These are phyloP conservation scores for Harpagifer antarcticus DNA, from an alignment of 2,797 vertebrate genomes.

Conservation along the genomic window DNA sequence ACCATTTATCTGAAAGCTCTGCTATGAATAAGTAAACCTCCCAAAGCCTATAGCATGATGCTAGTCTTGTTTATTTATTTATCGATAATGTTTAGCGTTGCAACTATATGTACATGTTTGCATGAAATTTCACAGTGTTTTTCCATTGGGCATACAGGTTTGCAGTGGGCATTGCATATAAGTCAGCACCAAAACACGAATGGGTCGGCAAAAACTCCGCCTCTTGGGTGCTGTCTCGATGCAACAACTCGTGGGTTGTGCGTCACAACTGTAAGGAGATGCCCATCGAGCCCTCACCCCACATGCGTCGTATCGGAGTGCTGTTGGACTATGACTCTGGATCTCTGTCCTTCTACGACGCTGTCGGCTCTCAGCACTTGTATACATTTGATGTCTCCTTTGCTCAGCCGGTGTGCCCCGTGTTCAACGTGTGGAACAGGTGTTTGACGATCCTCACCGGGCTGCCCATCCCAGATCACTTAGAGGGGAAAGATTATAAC, in stretches of 20 bases:
- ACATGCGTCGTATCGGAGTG: slow-evolving; percentile 93
- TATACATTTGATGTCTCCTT: slow-evolving; percentile 95
- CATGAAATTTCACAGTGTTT: neutral
- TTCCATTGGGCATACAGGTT: slow-evolving; percentile 85
- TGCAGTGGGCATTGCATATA: slow-evolving; percentile 96
- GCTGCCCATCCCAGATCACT: slow-evolving; percentile 96
- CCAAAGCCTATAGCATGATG: neutral
- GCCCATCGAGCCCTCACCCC: slow-evolving; percentile 93
- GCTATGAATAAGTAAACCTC: neutral
- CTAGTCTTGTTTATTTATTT: neutral
- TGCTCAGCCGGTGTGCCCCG: slow-evolving; percentile 95
- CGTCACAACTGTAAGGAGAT: slow-evolving; percentile 97
- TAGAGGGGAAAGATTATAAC: slow-evolving; percentile 91
- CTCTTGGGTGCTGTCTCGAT: slow-evolving; percentile 97
- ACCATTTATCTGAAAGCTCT: neutral
- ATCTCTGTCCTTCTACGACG: slow-evolving; percentile 96
- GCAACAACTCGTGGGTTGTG: slow-evolving; percentile 95
- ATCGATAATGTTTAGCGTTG: slow-evolving; percentile 2
- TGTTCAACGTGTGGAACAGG: slow-evolving; percentile 98
- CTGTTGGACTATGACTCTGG: slow-evolving; percentile 97
- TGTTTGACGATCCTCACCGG: slow-evolving; percentile 97
- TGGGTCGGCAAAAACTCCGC: slow-evolving; percentile 98
- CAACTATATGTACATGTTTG: neutral
- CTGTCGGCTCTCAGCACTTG: slow-evolving; percentile 95
- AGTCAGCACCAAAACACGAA: slow-evolving; percentile 95